Conservation (phyloP, 2,888 invertebrate genomes). For the Cosmorhoe ocellata region DNA sequence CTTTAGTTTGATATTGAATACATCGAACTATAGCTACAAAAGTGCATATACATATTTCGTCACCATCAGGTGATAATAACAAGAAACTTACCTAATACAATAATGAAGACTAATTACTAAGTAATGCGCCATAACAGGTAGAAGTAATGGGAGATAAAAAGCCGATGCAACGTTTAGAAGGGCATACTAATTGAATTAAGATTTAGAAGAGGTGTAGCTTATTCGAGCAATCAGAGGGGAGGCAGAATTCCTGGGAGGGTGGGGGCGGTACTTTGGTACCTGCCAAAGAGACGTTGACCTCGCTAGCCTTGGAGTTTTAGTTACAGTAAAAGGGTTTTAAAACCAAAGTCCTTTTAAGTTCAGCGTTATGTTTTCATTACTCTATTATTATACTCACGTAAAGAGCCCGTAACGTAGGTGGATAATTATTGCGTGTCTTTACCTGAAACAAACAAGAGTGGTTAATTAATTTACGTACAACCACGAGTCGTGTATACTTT, state of each 20-base stretch:
- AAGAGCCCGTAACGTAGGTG: neutral
- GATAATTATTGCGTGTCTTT: slow-evolving; percentile 17
- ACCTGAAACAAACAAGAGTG: slow-evolving; percentile 34
- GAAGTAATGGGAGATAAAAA: slow-evolving; percentile 22
- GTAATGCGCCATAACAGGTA: slow-evolving; percentile 9
- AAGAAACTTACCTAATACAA: too few relatives aligned
- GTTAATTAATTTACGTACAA: slow-evolving; percentile 6
- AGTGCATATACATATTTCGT: too few relatives aligned
- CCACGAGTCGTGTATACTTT: neutral
- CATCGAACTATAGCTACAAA: too few relatives aligned
- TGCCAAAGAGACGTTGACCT: slow-evolving; percentile 80
- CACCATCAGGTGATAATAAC: too few relatives aligned
- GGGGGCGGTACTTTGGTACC: slow-evolving; percentile 47
- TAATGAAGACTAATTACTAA: slow-evolving; percentile 15
- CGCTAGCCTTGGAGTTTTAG: slow-evolving; percentile 59
- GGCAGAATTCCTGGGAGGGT: slow-evolving; percentile 47
- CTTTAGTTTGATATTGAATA: too few relatives aligned
- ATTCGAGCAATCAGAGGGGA: slow-evolving; percentile 58
- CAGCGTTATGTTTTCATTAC: too few relatives aligned
- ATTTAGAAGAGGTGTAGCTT: slow-evolving; percentile 50
- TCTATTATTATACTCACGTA: slow-evolving; percentile 3
- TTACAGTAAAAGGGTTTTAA: slow-evolving; percentile 37
- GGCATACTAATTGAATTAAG: slow-evolving; percentile 37
- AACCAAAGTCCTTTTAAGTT: neutral
- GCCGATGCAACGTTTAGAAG: slow-evolving; percentile 28